Evolutionary conservation across 2,888 invertebrate genomes (phyloP).

Genomic region (Ectobius pallidus): DNA sequence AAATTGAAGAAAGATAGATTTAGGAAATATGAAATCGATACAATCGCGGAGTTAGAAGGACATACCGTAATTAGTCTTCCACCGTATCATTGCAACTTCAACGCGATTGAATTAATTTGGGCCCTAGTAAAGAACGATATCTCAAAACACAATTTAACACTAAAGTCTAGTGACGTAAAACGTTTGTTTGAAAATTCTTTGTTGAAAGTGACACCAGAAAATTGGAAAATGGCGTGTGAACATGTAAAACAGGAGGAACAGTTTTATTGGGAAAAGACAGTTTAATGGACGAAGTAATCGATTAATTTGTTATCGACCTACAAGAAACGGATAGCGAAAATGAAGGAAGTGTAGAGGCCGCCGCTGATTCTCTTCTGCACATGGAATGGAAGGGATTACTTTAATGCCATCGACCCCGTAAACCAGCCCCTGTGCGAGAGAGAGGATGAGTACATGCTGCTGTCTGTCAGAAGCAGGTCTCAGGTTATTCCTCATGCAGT

Average conservation of each 20-base stretch:
- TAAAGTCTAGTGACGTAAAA: not conserved
- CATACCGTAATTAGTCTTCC: not conserved
- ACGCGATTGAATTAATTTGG: conserved; percentile 12
- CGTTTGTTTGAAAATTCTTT: not conserved
- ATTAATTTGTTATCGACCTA: no score
- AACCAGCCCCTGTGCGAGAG: no score
- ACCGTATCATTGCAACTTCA: not conserved
- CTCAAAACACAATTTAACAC: not conserved
- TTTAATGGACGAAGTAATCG: not conserved
- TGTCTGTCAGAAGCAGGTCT: not conserved
- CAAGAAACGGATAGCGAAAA: conserved; percentile 12
- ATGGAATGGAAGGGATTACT: not conserved
- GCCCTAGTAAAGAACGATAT: conserved; percentile 4
- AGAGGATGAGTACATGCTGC: not conserved
- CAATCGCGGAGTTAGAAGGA: not conserved
- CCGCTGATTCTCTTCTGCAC: not conserved
- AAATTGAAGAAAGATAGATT: conserved; percentile 1
- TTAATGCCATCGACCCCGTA: not conserved
- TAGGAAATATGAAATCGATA: not conserved
- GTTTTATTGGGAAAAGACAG: not conserved
- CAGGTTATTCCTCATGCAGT: no score
- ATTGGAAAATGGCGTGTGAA: conserved; percentile 6
- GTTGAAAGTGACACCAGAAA: not conserved
- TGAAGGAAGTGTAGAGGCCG: not conserved
- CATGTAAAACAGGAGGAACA: conserved; percentile 3